Evolutionary conservation across 2,888 invertebrate genomes (phyloP).

Genomic region (Tridacna crocea): DNA sequence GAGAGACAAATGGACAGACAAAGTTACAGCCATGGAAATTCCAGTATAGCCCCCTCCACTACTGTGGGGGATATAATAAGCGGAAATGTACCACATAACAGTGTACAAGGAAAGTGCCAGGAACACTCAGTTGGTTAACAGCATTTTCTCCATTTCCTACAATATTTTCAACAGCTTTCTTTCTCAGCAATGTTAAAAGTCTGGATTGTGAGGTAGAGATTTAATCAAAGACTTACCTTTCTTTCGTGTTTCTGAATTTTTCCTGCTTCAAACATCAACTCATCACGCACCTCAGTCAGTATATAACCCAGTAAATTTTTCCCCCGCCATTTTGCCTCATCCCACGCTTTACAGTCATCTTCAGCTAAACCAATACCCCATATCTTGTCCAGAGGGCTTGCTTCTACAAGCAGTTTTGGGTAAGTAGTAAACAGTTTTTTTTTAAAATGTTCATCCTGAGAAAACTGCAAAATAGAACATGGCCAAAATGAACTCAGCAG

Average conservation of each 20-base stretch:
- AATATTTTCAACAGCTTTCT: too few species aligned
- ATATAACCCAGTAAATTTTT: conserved; percentile 81
- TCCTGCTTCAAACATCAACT: conserved; percentile 55
- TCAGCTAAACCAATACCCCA: conserved; percentile 83
- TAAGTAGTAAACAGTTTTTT: conserved; percentile 73
- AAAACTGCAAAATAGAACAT: conserved; percentile 77
- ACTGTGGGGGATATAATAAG: too few species aligned
- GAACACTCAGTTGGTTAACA: too few species aligned
- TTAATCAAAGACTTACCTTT: neutral
- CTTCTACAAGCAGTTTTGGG: conserved; percentile 82
- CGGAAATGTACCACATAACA: too few species aligned
- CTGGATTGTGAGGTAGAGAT: too few species aligned
- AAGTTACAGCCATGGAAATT: too few species aligned
- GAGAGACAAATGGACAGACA: too few species aligned
- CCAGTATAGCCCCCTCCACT: too few species aligned
- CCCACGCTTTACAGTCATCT: conserved; percentile 71
- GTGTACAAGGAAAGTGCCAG: too few species aligned
- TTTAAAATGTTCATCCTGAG: conserved; percentile 78
- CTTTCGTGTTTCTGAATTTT: neutral
- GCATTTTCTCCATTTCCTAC: too few species aligned
- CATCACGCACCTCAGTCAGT: conserved; percentile 79
- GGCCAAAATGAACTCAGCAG: too few species aligned
- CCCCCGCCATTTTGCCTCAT: conserved; percentile 79
- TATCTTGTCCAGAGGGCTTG: conserved; percentile 80
- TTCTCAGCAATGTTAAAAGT: too few species aligned